Evolutionary conservation across 2,797 vertebrate species (phyloP), one percentile per base, ranked within the genome.

Genomic region (Ceyx erithaca): DNA sequence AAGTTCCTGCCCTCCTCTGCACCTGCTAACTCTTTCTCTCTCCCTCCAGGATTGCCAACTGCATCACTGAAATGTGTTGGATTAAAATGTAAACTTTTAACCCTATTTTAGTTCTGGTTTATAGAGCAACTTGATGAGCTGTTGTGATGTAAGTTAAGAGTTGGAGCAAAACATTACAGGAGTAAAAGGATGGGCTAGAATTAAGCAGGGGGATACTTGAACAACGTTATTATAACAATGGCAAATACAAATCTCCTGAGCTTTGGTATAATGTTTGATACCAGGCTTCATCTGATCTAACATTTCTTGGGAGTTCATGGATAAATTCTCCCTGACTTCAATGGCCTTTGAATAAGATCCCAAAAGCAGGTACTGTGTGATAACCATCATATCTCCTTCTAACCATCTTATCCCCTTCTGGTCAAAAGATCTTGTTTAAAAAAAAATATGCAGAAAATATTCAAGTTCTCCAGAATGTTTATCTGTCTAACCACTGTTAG

Each of bases 31-130:
- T 71, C 85, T 66, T 92, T 67, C 82, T 76, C 64, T 84, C 45
- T 84, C 77, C 49, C 41, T 92, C 51, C 55, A 79, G 70, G 41
- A 73, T 33, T 88, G 67, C 37, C 84, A 85, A 45, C 8, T 30
- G 25, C 75, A 92, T 81, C 71, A 86, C n/a, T 87, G 61, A 85
- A 95, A 90, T 31, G 51, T 43, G 46, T 40, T 5, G 0, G 30
- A 67, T 79, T 76, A 87, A 93, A 91, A 76, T 52, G 25, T 87
- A 90, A 79, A 84, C 30, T 69, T 85, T 79, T 62, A 95, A 90
- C 63, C 45, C 31, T 76, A 5, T 68, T 67, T 84, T 70, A 91
- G 33, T 59, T 80, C 77, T 89, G 25, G 12, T 55, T 72, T 55
- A 55, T 49, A 79, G 19, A 79, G 25, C 37, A 35, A 33, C 21